Base-by-base conservation (phyloP, 2,797 vertebrate species). In the Synanceia verrucosa region DNA sequence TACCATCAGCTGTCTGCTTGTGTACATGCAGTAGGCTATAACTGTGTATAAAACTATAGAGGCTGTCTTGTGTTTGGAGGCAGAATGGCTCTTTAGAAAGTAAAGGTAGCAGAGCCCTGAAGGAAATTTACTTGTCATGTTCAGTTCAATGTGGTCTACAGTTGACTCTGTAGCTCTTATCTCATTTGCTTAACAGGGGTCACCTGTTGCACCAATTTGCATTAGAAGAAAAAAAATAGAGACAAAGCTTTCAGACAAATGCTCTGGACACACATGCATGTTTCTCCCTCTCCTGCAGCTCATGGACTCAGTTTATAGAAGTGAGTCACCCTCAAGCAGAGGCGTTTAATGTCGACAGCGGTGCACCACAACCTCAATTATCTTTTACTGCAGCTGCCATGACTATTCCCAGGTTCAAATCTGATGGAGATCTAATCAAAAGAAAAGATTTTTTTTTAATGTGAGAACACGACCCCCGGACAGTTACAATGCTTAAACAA, bases 311-410 rank as follows among this genome's bases (percentile, higher is more conserved):
- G 19, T 86, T 82, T 70, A 76, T 65, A 78, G 73, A 72, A 53
- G 46, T 86, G 81, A 90, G 82, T 89, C 90, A 89, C 72, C 63
- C 60, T 66, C 21, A 53, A 82, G 72, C 78, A 82, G 82, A 81
- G 87, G 90, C 65, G 85, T 84, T 78, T 60, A 67, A 86, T 70
- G 82, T 68, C 39, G 21, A 64, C 81, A 69, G 59, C 9, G 11
- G 67, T 47, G 73, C 79, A 74, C 78, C 79, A 74, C 76, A 77
- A 74, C 81, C 86, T 69, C 76, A 67, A 75, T 82, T 84, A 85
- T 78, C 65, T 57, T 44, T 24, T 39, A 8, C 64, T 53, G 55
- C 76, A 58, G 68, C 44, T 26, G 51, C 50, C 1, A 23, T 1
- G 48, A 84, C 66, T 36, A 3, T 24, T 24, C 3, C 18, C 11